A percentile compares a stretch with the other conserved stretches of the same genome.
Evolutionary conservation across 2,888 invertebrate species (phyloP).

Genomic region (Dasysyrphus tricinctus): DNA sequence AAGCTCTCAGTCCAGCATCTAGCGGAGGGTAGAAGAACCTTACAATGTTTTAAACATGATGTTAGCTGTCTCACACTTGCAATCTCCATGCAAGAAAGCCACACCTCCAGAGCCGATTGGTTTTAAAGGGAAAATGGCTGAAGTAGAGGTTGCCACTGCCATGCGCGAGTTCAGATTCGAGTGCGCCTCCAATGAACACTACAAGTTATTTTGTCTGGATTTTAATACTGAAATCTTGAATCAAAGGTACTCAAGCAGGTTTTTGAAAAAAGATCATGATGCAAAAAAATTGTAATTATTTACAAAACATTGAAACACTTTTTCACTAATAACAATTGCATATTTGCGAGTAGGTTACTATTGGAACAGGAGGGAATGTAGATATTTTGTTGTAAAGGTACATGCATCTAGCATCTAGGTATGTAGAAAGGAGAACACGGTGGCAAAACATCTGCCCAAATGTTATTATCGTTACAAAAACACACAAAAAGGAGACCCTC

Average conservation of each 20-base stretch:
- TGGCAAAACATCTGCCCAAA: slow-evolving; percentile 24
- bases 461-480: slow-evolving; percentile 7
- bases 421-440: neutral
- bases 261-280: slow-evolving; percentile 4
- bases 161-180: slow-evolving; percentile 6
- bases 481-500: neutral
- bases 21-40: neutral
- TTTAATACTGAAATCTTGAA: neutral
- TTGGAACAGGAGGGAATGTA: too few species aligned
- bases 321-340: too few species aligned
- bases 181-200: neutral
- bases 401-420: too few species aligned
- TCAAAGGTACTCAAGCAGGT: neutral
- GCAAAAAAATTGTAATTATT: neutral
- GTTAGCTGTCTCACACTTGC: neutral
- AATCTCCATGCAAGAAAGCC: slow-evolving; percentile 2
- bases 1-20: neutral
- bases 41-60: too few species aligned
- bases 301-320: neutral
- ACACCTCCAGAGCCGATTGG: slow-evolving; percentile 23
- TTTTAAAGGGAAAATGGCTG: slow-evolving; percentile 12
- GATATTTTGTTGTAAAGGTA: too few species aligned
- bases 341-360: too few species aligned
- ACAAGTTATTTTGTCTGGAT: neutral
- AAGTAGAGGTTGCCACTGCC: neutral